Evolutionary conservation across 2,888 invertebrate genomes (phyloP).

Genomic region (Parelbella ahira): DNA sequence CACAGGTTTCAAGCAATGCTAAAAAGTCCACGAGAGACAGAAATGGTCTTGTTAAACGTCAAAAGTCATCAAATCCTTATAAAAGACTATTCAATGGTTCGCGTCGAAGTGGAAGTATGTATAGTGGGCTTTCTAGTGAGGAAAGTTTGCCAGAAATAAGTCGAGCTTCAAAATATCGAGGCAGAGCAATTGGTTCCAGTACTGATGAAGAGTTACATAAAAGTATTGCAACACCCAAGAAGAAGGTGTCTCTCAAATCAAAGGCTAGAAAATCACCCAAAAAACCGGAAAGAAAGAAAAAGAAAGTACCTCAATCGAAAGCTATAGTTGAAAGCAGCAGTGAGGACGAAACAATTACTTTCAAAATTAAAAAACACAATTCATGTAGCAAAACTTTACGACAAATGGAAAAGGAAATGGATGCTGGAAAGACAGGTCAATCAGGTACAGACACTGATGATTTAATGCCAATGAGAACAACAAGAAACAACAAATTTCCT

Average conservation of each 20-base stretch:
- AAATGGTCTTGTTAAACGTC: slow-evolving; percentile 83
- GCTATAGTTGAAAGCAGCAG: slow-evolving; percentile 81
- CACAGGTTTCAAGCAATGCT: slow-evolving; percentile 81
- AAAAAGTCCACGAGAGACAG: slow-evolving; percentile 81
- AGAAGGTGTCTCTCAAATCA: slow-evolving; percentile 66
- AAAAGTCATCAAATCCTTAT: slow-evolving; percentile 82
- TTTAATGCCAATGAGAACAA: slow-evolving; percentile 82
- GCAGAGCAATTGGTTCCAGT: slow-evolving; percentile 73
- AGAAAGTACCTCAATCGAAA: slow-evolving; percentile 69
- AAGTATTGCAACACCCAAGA: slow-evolving; percentile 64
- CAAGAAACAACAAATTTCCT: slow-evolving; percentile 80
- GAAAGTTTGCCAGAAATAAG: slow-evolving; percentile 67
- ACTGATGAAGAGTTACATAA: slow-evolving; percentile 80
- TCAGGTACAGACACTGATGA: slow-evolving; percentile 91
- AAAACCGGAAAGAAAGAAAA: slow-evolving; percentile 74
- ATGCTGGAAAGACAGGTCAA: slow-evolving; percentile 72
- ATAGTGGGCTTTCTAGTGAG: slow-evolving; percentile 81
- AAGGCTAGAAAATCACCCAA: slow-evolving; percentile 66
- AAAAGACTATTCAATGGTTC: slow-evolving; percentile 89
- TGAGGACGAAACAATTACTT: slow-evolving; percentile 78
- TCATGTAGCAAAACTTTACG: slow-evolving; percentile 82
- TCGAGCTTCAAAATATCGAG: slow-evolving; percentile 53
- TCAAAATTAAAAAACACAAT: slow-evolving; percentile 64
- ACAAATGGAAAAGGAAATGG: slow-evolving; percentile 88
- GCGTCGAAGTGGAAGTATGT: slow-evolving; percentile 83